Evolutionary conservation across 2,797 vertebrate species (phyloP), one percentile per base, ranked within the genome.

Genomic region (Antrozous pallidus): DNA sequence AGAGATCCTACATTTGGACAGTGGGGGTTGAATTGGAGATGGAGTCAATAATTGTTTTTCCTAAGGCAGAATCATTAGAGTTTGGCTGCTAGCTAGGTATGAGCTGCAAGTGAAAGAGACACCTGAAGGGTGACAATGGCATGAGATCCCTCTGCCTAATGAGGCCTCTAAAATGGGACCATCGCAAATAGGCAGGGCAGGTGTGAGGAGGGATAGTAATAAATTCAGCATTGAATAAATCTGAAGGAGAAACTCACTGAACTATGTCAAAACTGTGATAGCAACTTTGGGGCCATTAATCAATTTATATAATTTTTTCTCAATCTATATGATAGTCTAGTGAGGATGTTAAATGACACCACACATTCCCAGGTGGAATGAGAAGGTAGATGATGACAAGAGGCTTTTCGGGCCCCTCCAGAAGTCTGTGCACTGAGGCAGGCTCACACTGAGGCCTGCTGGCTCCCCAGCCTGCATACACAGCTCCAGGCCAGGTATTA

Each of bases 61-160:
- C 11, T 36, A 45, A 84, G 10, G 24, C 6, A 71, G 61, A 73
- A 51, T 45, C 28, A 0, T 36, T 54, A 61, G 31, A 26, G 28
- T 40, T 67, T 36, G 40, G 18, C 38, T 31, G 3, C 49, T 56
- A 45, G 11, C 16, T 28, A 9, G 70, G 42, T 11, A 24, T 0
- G n/a, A 88, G 20, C 24, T 63, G 6, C 16, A 8, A 75, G 4
- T 6, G 5, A 33, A 51, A 56, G 33, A 69, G 28, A 18, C 0
- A 0, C 3, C 77, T 49, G 58, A 63, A 26, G 40, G 33, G 17
- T 31, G 36, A 9, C 16, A 28, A n/a, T 0, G 65, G n/a, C 8
- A 1, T 1, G 40, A 47, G 63, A 28, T 0, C 14, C 11, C 9
- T 3, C 28, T 12, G 36, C 18, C 42, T 38, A n/a, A 0, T 2